phyloP scores from a whole-genome alignment of 2,888 invertebrate genomes.

The Ganaspis brasiliensis region DNA sequence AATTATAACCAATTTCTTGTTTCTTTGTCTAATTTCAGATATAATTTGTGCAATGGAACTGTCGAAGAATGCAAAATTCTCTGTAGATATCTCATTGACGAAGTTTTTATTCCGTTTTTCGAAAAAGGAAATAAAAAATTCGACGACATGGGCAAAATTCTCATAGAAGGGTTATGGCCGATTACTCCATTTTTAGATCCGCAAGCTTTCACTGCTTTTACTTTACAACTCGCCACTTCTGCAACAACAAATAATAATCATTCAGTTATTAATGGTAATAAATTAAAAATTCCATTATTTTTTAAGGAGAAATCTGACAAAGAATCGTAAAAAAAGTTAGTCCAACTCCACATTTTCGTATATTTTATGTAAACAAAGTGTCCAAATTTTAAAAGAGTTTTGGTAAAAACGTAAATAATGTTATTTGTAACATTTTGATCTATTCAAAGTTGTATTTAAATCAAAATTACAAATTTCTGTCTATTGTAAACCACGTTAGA shows the following conservation, averaged over 20 bases:
- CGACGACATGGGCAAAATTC: conserved; percentile 84
- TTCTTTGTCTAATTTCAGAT: conserved; percentile 80
- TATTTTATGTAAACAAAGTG: no score
- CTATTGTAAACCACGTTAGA: no score
- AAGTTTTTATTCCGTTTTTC: conserved; percentile 85
- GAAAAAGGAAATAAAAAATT: conserved; percentile 84
- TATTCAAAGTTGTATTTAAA: no score
- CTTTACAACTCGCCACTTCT: conserved; percentile 81
- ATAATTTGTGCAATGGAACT: conserved; percentile 86
- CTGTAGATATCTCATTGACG: conserved; percentile 82
- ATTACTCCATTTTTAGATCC: conserved; percentile 85
- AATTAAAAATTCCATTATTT: not conserved
- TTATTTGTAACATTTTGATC: no score
- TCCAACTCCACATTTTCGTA: no score
- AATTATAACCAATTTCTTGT: not conserved
- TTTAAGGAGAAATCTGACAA: not conserved
- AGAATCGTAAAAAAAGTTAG: no score
- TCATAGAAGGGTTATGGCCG: conserved; percentile 87
- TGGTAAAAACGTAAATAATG: no score
- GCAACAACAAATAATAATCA: conserved; percentile 76
- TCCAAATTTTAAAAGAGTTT: no score
- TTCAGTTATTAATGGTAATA: conserved; percentile 70
- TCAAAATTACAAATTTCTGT: no score
- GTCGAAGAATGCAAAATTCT: conserved; percentile 85
- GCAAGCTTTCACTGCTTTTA: conserved; percentile 83